These are phyloP conservation scores for Sipha maydis DNA, from an alignment of 2,888 invertebrate genomes.

Conservation along the genomic window DNA sequence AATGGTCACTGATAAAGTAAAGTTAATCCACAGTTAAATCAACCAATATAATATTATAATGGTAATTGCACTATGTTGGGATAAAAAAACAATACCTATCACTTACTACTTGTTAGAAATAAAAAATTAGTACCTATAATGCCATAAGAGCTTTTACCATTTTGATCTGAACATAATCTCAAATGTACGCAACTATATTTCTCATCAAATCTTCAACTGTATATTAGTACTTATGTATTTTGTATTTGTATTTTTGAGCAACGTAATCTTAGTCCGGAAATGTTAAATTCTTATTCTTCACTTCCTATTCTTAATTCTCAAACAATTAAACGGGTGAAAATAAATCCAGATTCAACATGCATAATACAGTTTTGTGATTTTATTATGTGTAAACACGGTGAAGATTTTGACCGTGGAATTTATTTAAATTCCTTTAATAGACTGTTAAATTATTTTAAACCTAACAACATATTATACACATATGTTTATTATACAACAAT, in stretches of 20 bases:
- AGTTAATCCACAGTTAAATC: too few species aligned
- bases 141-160: too few species aligned
- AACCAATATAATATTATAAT: too few species aligned
- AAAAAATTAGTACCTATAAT: too few species aligned
- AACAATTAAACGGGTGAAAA: constrained; percentile 30
- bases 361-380: not conserved
- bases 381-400: constrained; percentile 25
- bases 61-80: too few species aligned
- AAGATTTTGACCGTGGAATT: not conserved
- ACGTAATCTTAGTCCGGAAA: constrained; percentile 26
- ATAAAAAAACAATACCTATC: too few species aligned
- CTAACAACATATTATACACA: not conserved
- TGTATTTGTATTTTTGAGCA: too few species aligned
- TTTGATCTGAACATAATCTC: too few species aligned
- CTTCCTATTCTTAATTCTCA: constrained; percentile 23
- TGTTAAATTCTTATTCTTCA: constrained; percentile 16
- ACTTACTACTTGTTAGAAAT: too few species aligned
- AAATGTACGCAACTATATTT: too few species aligned
- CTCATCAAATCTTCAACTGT: too few species aligned
- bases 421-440: not conserved
- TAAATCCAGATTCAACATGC: not conserved
- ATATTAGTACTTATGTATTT: too few species aligned
- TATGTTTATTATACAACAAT: not conserved
- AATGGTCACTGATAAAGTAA: not conserved
- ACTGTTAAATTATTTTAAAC: not conserved